Conservation (phyloP, 1,140 invertebrate species). For the Drosophila novamexicana region DNA sequence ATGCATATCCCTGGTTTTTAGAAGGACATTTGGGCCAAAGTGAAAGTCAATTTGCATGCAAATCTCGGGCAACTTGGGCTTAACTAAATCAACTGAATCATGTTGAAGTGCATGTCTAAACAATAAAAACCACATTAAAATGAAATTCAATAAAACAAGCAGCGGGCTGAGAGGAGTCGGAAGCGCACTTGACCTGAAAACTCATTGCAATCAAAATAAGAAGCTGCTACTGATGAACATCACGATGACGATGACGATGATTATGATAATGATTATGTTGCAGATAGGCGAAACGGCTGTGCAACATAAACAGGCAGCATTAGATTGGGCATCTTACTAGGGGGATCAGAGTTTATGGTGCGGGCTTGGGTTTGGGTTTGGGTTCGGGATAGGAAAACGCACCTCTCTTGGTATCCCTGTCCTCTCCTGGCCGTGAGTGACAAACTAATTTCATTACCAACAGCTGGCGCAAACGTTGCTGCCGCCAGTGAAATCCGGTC, state of each 20-base stretch:
- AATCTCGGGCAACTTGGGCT: constrained; percentile 34
- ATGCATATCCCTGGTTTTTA: constrained; percentile 4
- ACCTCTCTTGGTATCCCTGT: too few relatives aligned
- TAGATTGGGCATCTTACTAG: constrained; percentile 25
- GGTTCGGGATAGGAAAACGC: not conserved
- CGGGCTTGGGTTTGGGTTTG: not conserved
- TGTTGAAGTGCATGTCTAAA: constrained; percentile 62
- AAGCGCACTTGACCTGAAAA: constrained; percentile 63
- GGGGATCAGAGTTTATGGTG: not conserved
- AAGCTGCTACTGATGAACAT: constrained; percentile 29
- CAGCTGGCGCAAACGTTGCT: constrained; percentile 69
- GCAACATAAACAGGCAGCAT: constrained; percentile 30
- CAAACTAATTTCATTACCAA: constrained; percentile 83
- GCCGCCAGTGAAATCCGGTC: constrained; percentile 72
- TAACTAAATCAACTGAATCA: constrained; percentile 36
- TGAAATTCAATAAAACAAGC: constrained; percentile 62
- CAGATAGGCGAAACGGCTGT: constrained; percentile 34
- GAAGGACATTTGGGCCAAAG: constrained; percentile 26
- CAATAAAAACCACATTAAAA: constrained; percentile 64
- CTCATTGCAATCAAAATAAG: constrained; percentile 60
- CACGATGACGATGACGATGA: constrained; percentile 21
- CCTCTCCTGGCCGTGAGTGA: constrained; percentile 47
- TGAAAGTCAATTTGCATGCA: constrained; percentile 57
- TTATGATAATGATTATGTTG: constrained; percentile 26
- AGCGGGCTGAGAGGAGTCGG: constrained; percentile 22